Conservation (phyloP, 2,888 invertebrate species). For the Drosophila ustulata region DNA sequence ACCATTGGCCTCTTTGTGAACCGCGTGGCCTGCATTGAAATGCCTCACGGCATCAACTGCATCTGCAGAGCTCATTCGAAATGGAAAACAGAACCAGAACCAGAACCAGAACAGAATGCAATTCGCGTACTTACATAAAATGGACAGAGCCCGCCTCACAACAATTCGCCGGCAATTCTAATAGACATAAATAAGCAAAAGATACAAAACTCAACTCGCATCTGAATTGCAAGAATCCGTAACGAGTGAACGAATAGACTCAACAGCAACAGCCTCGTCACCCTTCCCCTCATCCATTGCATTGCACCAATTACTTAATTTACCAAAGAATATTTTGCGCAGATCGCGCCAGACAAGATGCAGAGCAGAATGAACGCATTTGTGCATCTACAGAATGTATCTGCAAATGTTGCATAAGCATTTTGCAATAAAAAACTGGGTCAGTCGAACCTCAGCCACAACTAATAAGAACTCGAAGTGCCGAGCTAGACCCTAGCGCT, state of each 20-base stretch:
- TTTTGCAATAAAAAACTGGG: constrained; percentile 43
- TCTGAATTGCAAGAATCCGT: constrained; percentile 69
- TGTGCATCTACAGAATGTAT: constrained; percentile 42
- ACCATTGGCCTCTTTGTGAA: constrained; percentile 55
- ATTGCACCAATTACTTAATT: constrained; percentile 77
- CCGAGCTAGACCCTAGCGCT: neutral
- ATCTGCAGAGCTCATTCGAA: constrained; percentile 63
- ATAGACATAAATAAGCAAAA: constrained; percentile 30
- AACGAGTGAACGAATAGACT: constrained; percentile 40
- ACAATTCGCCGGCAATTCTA: constrained; percentile 8
- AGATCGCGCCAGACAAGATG: constrained; percentile 33
- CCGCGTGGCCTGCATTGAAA: constrained; percentile 59
- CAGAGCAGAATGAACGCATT: constrained; percentile 6
- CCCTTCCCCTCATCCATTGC: constrained; percentile 1
- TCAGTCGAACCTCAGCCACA: constrained; percentile 39
- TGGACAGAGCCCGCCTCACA: constrained; percentile 45
- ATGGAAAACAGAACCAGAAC: constrained; percentile 64
- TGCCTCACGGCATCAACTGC: constrained; percentile 42
- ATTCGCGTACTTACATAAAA: constrained; percentile 32
- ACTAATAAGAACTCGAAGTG: neutral
- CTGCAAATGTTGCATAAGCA: constrained; percentile 71
- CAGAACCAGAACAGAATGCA: neutral
- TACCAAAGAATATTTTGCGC: constrained; percentile 61
- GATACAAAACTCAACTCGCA: constrained; percentile 45
- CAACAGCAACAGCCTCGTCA: neutral